Percentiles rank a stretch among this genome's conserved stretches.
phyloP scores from a whole-genome alignment of 1,140 invertebrate genomes.

The Macrobrachium rosenbergii region DNA sequence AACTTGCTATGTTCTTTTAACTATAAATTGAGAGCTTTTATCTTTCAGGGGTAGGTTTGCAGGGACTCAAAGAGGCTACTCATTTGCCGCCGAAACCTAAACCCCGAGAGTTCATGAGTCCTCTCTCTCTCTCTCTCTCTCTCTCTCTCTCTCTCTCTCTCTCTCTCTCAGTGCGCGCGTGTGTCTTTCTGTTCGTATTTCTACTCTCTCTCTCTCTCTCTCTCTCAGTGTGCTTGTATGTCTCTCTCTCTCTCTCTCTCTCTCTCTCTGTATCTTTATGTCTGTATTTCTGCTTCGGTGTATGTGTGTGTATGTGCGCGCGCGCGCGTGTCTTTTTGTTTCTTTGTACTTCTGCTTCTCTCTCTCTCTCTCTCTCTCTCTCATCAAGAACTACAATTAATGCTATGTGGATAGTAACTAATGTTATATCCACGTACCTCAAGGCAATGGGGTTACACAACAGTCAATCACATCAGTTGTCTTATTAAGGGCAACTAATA shows the following conservation, averaged over 20 bases:
- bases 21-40: no score
- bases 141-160: conserved; percentile 2
- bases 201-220: background rate
- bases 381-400: background rate
- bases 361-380: background rate
- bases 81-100: no score
- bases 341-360: background rate
- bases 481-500: no score
- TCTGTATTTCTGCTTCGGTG: background rate
- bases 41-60: no score
- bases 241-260: conserved; percentile 19
- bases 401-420: no score
- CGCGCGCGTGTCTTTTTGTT: background rate
- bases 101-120: no score
- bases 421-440: no score
- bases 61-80: no score
- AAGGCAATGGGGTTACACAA: no score
- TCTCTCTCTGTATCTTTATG: background rate
- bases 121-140: conserved; percentile 3
- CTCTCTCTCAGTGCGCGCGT: background rate
- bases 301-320: background rate
- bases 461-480: no score
- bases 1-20: no score
- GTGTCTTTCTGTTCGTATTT: no score
- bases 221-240: background rate